Evolutionary conservation across 2,113 vertebrate species (phyloP), one percentile per base, ranked within the genome.

Genomic region (Stomatorhinus ivindoensis): DNA sequence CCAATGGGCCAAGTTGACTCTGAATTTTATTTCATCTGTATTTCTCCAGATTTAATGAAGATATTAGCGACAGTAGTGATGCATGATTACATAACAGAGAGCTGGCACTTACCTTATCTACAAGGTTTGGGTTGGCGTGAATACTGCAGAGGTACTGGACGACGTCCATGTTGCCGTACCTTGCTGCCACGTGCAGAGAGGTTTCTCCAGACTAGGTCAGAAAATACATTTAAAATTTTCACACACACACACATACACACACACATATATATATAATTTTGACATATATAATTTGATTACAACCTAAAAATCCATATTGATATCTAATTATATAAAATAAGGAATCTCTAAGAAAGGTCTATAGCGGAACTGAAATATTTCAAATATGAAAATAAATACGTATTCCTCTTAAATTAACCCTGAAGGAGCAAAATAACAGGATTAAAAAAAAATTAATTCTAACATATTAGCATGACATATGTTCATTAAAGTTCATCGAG

Each of bases 151-250:
- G 95, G 92, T 98, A 97, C 89, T 97, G 97, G 90, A 99, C 97
- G 87, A 99, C 98, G 0, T 99, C 98, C 69, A 98, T 96, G 0
- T 99, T 98, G 27, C 98, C 98, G 0, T 99, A 99, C 1, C 98
- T 97, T 88, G 98, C 95, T 13, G 98, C 98, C 46, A 99, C 98
- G 0, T 99, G 98, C 15, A 99, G 97, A 39, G 98, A 97, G 0
- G 98, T 99, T 93, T 99, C 98, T 61, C 98, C 98, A 1, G 97
- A 98, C 98, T 99, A 94, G 13, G 93, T 92, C 47, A 90, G 47
- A 47, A 87, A 87, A 39, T 87, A 55, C 2, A 55, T 55, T 0
- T 21, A 2, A 55, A 55, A 55, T 7, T 55, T 55, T 21, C 7
- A 24, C 24, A 47, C 76, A 82, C 42, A 44, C 21, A 27, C 8